These are phyloP conservation scores for Xerus rutilus DNA, from an alignment of 2,797 vertebrate species.

Conservation along the genomic window DNA sequence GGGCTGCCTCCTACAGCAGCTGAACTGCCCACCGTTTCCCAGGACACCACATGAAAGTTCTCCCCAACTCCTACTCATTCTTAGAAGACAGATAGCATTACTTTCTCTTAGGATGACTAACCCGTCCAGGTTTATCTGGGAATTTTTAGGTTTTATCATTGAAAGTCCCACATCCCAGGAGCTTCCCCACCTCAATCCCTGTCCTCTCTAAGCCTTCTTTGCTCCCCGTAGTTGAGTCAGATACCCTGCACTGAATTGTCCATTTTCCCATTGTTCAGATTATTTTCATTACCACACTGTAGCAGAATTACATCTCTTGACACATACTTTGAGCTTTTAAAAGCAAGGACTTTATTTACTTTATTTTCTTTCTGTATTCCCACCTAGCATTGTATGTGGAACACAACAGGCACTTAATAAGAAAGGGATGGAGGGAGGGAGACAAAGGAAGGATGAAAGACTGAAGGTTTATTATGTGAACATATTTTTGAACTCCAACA, in stretches of 20 bases:
- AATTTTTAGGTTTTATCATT: background rate
- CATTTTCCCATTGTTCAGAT: fast-evolving
- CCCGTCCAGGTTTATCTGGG: background rate
- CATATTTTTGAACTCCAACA: background rate
- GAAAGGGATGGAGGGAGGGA: background rate
- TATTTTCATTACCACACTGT: background rate
- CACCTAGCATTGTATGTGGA: background rate
- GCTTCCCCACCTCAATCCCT: background rate
- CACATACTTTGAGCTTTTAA: background rate
- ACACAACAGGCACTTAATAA: background rate
- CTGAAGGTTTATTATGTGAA: background rate
- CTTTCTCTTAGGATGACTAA: background rate
- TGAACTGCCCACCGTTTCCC: background rate
- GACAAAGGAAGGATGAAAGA: background rate
- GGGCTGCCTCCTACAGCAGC: background rate
- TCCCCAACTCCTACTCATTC: background rate
- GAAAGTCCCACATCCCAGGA: background rate
- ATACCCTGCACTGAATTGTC: background rate
- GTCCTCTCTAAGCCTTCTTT: background rate
- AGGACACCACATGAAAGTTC: background rate
- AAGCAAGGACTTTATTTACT: background rate
- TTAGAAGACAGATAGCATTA: background rate
- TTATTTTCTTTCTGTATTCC: background rate
- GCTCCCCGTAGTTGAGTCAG: background rate
- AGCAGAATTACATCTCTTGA: background rate